These are phyloP conservation scores for Aulostomus chinensis DNA, from an alignment of 2,797 vertebrate species.

Conservation along the genomic window DNA sequence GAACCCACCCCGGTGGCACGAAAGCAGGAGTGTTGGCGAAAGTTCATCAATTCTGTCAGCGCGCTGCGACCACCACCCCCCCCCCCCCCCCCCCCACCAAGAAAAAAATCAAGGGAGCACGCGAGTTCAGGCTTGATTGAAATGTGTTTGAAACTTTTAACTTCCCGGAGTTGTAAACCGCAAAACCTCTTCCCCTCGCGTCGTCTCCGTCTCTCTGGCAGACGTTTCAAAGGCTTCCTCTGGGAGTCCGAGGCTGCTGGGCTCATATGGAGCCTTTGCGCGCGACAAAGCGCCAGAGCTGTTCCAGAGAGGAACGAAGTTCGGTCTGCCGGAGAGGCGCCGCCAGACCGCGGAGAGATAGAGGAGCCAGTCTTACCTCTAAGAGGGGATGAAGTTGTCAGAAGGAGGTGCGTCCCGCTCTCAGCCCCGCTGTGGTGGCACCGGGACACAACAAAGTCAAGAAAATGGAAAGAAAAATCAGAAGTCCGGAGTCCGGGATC, in stretches of 20 bases:
- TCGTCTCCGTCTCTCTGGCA: slow-evolving; percentile 55
- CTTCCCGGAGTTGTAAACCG: slow-evolving; percentile 77
- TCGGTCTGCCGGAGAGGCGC: too few relatives aligned
- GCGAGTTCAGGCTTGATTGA: slow-evolving; percentile 69
- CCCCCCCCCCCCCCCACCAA: slow-evolving; percentile 3
- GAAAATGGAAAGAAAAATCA: slow-evolving; percentile 19
- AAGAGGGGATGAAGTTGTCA: slow-evolving; percentile 28
- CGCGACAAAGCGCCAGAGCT: slow-evolving; percentile 16
- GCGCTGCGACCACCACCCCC: too few relatives aligned
- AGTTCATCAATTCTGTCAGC: too few relatives aligned
- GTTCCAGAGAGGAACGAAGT: slow-evolving; percentile 5
- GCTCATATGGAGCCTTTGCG: too few relatives aligned
- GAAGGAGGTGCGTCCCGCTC: slow-evolving; percentile 33
- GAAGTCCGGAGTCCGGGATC: slow-evolving; percentile 68
- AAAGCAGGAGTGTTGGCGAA: too few relatives aligned
- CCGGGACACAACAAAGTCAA: slow-evolving; percentile 13
- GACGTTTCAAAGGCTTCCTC: slow-evolving; percentile 68
- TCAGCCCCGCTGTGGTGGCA: slow-evolving; percentile 29
- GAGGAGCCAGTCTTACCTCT: slow-evolving; percentile 58
- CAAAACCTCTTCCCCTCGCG: slow-evolving; percentile 48
- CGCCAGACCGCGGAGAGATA: too few relatives aligned
- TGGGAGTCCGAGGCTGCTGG: slow-evolving; percentile 55
- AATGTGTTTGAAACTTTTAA: slow-evolving; percentile 75
- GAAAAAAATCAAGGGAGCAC: slow-evolving; percentile 59
- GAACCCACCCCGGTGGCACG: slow-evolving; percentile 51